Conservation (phyloP, 2,888 invertebrate species). For the Tetragonisca angustula region DNA sequence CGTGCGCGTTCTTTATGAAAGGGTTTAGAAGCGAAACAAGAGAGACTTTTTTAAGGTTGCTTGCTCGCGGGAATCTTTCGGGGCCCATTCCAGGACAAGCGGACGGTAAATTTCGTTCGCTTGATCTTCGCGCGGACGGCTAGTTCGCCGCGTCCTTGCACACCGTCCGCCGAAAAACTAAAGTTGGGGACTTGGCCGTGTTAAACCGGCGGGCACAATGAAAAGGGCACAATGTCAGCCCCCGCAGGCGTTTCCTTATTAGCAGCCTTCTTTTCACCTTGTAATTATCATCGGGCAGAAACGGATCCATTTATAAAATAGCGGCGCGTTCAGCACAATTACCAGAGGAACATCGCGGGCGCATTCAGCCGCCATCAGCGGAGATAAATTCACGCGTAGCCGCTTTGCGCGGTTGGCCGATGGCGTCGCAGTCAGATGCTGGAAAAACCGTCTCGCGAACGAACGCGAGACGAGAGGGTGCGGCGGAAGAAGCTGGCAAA, state of each 20-base stretch:
- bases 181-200: constrained; percentile 1
- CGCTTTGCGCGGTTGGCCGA: constrained; percentile 50
- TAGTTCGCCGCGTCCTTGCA: background rate
- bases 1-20: background rate
- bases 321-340: constrained; percentile 49
- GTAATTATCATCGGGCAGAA: constrained; percentile 58
- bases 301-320: constrained; percentile 49
- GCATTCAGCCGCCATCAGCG: constrained; percentile 54
- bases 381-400: constrained; percentile 65
- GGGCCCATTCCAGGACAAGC: constrained; percentile 7
- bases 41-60: constrained; percentile 11
- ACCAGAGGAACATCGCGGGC: constrained; percentile 46
- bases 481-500: constrained; percentile 67
- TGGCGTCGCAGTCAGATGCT: constrained; percentile 45
- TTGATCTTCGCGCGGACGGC: constrained; percentile 1
- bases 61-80: constrained; percentile 12
- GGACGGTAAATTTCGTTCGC: constrained; percentile 6
- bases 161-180: background rate
- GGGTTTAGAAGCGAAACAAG: background rate
- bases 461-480: constrained; percentile 48
- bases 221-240: constrained; percentile 28
- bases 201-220: constrained; percentile 26
- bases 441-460: constrained; percentile 61
- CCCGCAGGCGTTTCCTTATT: constrained; percentile 35
- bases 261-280: constrained; percentile 40